Evolutionary conservation across 30 jellyfish, hydroid and myxozoan genomes (phyloP), one percentile per base, ranked within the genome.

Genomic region (Catostylus mosaicus): DNA sequence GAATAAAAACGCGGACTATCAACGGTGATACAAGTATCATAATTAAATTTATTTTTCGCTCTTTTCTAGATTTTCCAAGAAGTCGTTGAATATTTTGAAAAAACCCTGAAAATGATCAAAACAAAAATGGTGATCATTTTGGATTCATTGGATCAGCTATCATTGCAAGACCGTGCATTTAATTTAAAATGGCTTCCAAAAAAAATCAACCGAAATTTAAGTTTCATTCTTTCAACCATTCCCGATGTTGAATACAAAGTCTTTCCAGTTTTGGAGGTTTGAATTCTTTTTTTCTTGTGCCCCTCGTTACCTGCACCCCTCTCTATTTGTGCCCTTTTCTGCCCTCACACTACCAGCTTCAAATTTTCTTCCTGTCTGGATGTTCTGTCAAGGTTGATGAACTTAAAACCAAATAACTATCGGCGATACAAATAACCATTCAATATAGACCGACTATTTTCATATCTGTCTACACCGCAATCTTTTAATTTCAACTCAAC

Each of bases 141-240:
- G 27, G 98, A 91, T 67, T 91, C 98, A 12, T 29, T 91, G 74
- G 98, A 91, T 67, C 98, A 91, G 79, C 95, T 91, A 0, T 91
- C 92, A 20, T 64, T 96, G 5, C 88, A 78, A 30, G 91, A 91
- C 46, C 86, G 95, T 8, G 95, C 96, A 3, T 74, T 75, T 35
- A 30, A 56, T 32, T 68, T 91, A 88, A 85, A 85, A 75, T 91
- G 98, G 98, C 73, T 91, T 19, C 98, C 98, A 54, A 84, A 67
- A 40, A 62, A 63, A 31, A 43, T 91, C 8, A 52, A 86, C 30
- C 2, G 23, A 37, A n/a, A 70, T 29, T 76, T 85, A 1, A 78
- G 76, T 45, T 29, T 91, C 29, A 64, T 91, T 43, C 52, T 85
- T 4, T 91, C 98, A 0, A 85, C 98, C 14, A 76, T 91, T 14